These are phyloP conservation scores for Acholoe squamosa DNA, from an alignment of 2,888 invertebrate genomes.

Conservation along the genomic window DNA sequence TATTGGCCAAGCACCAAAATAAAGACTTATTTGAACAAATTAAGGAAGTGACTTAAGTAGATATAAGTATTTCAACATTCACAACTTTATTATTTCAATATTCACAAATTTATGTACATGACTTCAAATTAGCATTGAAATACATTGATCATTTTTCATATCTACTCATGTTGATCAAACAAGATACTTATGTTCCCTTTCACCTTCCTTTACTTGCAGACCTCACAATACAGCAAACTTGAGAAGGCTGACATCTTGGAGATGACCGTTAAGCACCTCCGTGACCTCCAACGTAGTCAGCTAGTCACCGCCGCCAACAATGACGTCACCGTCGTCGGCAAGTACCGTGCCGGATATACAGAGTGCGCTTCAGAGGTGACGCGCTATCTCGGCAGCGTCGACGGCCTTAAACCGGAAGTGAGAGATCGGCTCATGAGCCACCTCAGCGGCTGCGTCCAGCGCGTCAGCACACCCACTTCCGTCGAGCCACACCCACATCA, in stretches of 20 bases:
- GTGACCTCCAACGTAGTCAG: slow-evolving; percentile 76
- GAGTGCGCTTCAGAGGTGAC: slow-evolving; percentile 81
- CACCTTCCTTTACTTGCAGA: slow-evolving; percentile 73
- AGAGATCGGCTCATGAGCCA: slow-evolving; percentile 76
- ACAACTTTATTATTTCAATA: too few species aligned
- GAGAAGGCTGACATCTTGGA: slow-evolving; percentile 83
- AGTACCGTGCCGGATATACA: slow-evolving; percentile 78
- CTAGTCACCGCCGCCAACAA: slow-evolving; percentile 53
- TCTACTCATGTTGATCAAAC: neutral
- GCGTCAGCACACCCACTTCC: slow-evolving; percentile 5
- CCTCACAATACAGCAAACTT: slow-evolving; percentile 80
- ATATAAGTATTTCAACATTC: too few species aligned
- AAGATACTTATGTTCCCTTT: neutral
- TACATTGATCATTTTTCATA: neutral
- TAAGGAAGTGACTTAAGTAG: too few species aligned
- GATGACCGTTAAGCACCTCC: slow-evolving; percentile 81
- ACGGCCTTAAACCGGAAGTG: slow-evolving; percentile 75
- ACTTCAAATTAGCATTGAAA: neutral
- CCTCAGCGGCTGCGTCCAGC: slow-evolving; percentile 74
- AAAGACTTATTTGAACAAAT: too few species aligned
- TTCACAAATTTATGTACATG: too few species aligned
- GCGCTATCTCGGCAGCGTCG: slow-evolving; percentile 76
- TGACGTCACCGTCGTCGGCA: slow-evolving; percentile 73
- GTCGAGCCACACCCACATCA: neutral
- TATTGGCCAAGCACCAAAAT: too few species aligned